Percentiles rank a stretch among this genome's conserved stretches.
phyloP scores from a whole-genome alignment of 1,140 invertebrate species.

The Camponotus floridanus region DNA sequence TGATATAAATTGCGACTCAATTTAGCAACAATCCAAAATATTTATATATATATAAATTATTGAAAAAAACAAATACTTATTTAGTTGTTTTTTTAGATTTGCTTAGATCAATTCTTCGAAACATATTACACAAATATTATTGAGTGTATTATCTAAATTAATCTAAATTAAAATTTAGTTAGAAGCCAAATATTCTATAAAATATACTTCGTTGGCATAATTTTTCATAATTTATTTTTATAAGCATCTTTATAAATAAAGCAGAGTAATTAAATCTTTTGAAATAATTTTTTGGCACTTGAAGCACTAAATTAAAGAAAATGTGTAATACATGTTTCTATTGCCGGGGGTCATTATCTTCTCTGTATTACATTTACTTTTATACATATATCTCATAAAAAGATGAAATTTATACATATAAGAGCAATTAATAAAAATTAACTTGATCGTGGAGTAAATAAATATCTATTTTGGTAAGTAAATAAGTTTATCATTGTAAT shows the following conservation, averaged over 20 bases:
- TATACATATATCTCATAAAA: conserved; percentile 20
- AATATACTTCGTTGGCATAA: background rate
- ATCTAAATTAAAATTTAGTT: background rate
- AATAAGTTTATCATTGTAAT: conserved; percentile 52
- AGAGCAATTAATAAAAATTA: conserved; percentile 64
- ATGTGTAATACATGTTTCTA: conserved; percentile 69
- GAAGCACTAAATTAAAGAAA: conserved; percentile 28
- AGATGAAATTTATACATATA: conserved; percentile 60
- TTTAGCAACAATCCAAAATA: background rate
- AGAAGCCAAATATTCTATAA: background rate
- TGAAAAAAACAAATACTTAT: conserved; percentile 15
- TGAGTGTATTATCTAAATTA: too few relatives aligned
- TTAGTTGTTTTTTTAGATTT: background rate
- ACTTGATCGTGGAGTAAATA: background rate
- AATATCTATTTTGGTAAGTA: conserved; percentile 64
- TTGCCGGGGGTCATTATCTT: conserved; percentile 84
- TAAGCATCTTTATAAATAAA: background rate
- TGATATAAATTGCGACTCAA: background rate
- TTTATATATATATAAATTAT: background rate
- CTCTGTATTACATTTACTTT: conserved; percentile 80
- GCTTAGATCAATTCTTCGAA: background rate
- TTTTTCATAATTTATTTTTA: conserved; percentile 6
- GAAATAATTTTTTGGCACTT: background rate
- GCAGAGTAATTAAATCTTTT: background rate
- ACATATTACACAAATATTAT: background rate